Percentiles rank a stretch among this genome's conserved stretches.
These are phyloP conservation scores for Cinclus cinclus DNA, from an alignment of 2,113 vertebrate species.

Conservation along the genomic window DNA sequence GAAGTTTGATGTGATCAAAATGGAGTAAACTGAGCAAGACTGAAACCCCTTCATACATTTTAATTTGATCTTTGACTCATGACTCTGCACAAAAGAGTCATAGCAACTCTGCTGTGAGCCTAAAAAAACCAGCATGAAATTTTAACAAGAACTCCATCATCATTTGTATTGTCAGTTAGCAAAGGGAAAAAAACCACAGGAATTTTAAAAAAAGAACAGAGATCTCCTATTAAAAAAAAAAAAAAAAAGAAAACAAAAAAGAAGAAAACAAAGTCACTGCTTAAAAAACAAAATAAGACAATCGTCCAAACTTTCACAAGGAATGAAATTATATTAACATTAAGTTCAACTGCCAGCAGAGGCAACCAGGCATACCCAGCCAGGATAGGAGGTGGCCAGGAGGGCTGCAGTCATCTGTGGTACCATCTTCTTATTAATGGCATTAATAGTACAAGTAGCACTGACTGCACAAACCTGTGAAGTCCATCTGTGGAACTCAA, in stretches of 20 bases:
- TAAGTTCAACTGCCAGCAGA: neutral
- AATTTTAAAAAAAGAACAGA: neutral
- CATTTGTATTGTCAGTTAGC: neutral
- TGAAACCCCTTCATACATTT: slow-evolving; percentile 81
- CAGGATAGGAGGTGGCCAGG: neutral
- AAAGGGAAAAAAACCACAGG: neutral
- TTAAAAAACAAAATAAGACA: neutral
- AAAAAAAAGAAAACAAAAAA: neutral
- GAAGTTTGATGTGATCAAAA: slow-evolving; percentile 82
- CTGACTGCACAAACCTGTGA: neutral
- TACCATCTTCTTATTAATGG: neutral
- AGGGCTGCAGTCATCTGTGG: accelerated
- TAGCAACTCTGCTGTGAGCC: slow-evolving; percentile 85
- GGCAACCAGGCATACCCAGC: neutral
- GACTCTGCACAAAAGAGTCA: slow-evolving; percentile 81
- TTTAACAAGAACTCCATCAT: neutral
- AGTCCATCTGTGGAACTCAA: neutral
- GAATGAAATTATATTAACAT: neutral
- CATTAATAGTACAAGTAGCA: neutral
- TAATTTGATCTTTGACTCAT: slow-evolving; percentile 83
- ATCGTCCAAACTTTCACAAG: neutral
- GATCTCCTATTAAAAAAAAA: neutral
- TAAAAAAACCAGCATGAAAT: neutral
- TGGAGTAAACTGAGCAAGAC: slow-evolving; percentile 87
- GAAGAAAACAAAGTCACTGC: neutral